Evolutionary conservation across 2,888 invertebrate species (phyloP).

Genomic region (Pammene fasciana): DNA sequence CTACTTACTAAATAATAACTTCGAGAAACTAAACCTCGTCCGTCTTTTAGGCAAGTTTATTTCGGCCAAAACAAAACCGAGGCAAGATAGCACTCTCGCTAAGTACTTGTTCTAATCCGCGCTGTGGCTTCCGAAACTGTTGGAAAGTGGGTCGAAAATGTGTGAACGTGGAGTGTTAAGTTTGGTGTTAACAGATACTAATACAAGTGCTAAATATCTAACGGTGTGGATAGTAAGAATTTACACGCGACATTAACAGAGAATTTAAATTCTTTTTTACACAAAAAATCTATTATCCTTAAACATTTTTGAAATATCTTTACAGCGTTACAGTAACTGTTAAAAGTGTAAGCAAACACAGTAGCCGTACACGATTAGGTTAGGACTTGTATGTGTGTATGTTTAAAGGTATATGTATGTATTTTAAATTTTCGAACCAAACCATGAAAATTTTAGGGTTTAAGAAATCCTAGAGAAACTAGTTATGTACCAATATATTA

Average conservation of each 20-base stretch:
- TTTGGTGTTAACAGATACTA: slow-evolving; percentile 34
- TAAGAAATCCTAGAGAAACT: no score
- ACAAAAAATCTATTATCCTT: no score
- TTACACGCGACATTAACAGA: no score
- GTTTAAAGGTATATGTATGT: no score
- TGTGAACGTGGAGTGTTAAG: slow-evolving; percentile 37
- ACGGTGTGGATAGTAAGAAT: slow-evolving; percentile 3
- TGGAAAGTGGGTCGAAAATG: slow-evolving; percentile 37
- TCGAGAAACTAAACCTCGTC: neutral
- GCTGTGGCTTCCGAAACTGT: slow-evolving; percentile 25
- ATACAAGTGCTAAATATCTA: slow-evolving; percentile 35
- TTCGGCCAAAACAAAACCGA: slow-evolving; percentile 69
- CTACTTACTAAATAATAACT: neutral
- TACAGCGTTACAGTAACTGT: neutral
- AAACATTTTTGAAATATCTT: neutral
- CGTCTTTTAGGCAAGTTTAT: slow-evolving; percentile 17
- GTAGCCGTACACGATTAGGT: no score
- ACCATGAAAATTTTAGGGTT: no score
- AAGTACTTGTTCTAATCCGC: slow-evolving; percentile 28
- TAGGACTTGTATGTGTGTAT: no score
- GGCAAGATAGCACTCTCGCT: slow-evolving; percentile 48
- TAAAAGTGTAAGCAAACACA: no score
- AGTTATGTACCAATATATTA: no score
- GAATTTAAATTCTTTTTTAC: no score
- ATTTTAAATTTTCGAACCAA: no score